Percentiles rank a stretch among this genome's conserved stretches.
Evolutionary conservation across 2,797 vertebrate genomes (phyloP).

Genomic region (Acipenser oxyrinchus): DNA sequence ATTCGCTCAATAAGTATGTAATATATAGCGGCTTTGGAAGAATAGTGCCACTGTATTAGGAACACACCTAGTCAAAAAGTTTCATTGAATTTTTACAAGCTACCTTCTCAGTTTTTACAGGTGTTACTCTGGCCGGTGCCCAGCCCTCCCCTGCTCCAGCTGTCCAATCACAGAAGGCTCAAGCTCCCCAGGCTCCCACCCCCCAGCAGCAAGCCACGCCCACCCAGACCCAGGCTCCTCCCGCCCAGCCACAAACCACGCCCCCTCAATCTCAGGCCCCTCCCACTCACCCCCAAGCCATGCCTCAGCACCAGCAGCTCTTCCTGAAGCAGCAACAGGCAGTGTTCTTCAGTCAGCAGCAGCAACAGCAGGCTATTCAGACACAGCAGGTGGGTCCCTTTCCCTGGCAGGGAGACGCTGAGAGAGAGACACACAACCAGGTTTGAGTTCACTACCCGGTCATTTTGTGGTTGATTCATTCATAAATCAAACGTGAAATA

Average conservation of each 20-base stretch:
- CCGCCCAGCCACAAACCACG: constrained; percentile 41
- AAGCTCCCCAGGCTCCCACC: constrained; percentile 52
- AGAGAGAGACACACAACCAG: too few species aligned
- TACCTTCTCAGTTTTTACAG: constrained; percentile 40
- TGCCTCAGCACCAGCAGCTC: constrained; percentile 77
- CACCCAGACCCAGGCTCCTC: constrained; percentile 20
- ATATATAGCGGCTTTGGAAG: too few species aligned
- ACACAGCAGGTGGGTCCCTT: constrained; percentile 45
- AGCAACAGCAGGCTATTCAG: constrained; percentile 55
- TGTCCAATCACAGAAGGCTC: constrained; percentile 60
- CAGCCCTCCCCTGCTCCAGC: constrained; percentile 59
- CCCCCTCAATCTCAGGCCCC: constrained; percentile 49
- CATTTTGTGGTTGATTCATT: too few species aligned
- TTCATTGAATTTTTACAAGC: too few species aligned
- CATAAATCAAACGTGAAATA: too few species aligned
- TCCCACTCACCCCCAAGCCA: constrained; percentile 59
- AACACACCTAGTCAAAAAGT: too few species aligned
- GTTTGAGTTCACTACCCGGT: too few species aligned
- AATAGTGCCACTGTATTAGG: too few species aligned
- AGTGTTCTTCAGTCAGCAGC: constrained; percentile 52
- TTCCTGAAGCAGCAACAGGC: constrained; percentile 71
- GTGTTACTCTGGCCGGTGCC: constrained; percentile 55
- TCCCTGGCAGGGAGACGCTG: background rate
- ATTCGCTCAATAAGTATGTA: too few species aligned
- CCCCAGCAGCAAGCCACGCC: constrained; percentile 10